phyloP scores from a whole-genome alignment of 2,888 invertebrate genomes.

The Drosophila subquinaria region DNA sequence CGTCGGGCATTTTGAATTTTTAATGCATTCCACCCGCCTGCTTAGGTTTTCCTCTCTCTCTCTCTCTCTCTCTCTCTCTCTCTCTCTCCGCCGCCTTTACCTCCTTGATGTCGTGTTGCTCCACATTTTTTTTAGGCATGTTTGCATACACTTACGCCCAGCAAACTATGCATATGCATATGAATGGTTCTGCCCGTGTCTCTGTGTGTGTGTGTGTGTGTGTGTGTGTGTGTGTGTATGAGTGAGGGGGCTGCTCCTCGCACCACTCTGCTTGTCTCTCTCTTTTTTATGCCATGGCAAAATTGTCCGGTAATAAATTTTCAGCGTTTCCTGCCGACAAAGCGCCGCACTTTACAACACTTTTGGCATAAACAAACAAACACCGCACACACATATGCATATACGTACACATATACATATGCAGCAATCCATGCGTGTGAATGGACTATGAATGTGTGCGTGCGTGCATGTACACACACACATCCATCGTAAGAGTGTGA shows the following conservation, averaged over 20 bases:
- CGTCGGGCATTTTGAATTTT: conserved; percentile 81
- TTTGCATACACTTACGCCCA: conserved; percentile 78
- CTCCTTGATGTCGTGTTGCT: conserved; percentile 33
- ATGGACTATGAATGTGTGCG: conserved; percentile 41
- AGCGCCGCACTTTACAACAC: conserved; percentile 83
- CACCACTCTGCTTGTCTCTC: conserved; percentile 13
- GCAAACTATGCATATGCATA: conserved; percentile 79
- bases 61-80: background rate
- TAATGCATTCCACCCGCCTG: conserved; percentile 68
- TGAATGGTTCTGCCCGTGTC: conserved; percentile 43
- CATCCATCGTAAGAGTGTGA: conserved; percentile 17
- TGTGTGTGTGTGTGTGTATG: too few species aligned
- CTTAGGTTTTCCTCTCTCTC: conserved; percentile 37
- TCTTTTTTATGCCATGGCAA: conserved; percentile 63
- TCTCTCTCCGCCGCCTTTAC: background rate
- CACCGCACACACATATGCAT: conserved; percentile 46
- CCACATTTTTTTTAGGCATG: conserved; percentile 73
- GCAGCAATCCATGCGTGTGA: conserved; percentile 62
- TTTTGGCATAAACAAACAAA: conserved; percentile 81
- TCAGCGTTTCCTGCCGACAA: conserved; percentile 81
- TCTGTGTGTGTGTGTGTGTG: conserved; percentile 28
- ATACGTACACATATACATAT: conserved; percentile 27
- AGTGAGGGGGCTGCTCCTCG: conserved; percentile 10
- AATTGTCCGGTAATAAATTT: conserved; percentile 84
- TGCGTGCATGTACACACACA: conserved; percentile 23